Base-by-base conservation (phyloP, 1,140 invertebrate species). In the Euura saliciscinereae region DNA sequence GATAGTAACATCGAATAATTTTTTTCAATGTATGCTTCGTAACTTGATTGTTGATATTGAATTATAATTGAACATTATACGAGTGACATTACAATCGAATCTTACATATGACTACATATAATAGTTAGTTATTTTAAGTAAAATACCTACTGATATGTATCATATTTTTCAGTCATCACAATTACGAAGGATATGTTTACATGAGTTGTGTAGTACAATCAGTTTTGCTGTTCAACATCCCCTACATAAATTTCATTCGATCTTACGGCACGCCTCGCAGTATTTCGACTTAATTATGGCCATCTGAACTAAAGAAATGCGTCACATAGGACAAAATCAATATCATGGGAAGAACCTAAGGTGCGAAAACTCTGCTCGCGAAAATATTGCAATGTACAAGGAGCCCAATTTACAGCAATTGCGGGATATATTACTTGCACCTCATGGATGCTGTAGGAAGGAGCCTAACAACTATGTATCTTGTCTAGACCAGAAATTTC, bases 121-220 rank as follows among this genome's bases (percentile, higher is more conserved):
- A 6, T 69, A 69, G 42, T 69, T 69, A 69, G 45, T 69, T 69
- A 67, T 43, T 28, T 8, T 13, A 46, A 28, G 13, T 42, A n/a
- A 44, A 44, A 42, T 42, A 65, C 74, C 78, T 73, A 76, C 79
- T 86, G 84, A 87, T 87, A 86, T 87, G 85, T 85, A 74, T 85
- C 79, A 77, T 83, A 81, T 83, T 84, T 79, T 76, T 87, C 85
- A 87, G 85, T 87, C 84, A 75, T 78, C 78, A 74, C 73, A 76
- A 69, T 79, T 72, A 72, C 51, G 72, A 75, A 75, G 81, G 76
- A 78, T 81, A 76, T 68, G 79, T 79, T 71, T 71, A 76, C 28
- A 28, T 28, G 28, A 28, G 28, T 28, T 28, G 28, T 28, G 28
- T 28, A 28, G 28, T 28, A 28, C 28, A 81, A 83, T 79, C 72